phyloP scores from a whole-genome alignment of 2,888 invertebrate species.

The Linyphia triangularis region DNA sequence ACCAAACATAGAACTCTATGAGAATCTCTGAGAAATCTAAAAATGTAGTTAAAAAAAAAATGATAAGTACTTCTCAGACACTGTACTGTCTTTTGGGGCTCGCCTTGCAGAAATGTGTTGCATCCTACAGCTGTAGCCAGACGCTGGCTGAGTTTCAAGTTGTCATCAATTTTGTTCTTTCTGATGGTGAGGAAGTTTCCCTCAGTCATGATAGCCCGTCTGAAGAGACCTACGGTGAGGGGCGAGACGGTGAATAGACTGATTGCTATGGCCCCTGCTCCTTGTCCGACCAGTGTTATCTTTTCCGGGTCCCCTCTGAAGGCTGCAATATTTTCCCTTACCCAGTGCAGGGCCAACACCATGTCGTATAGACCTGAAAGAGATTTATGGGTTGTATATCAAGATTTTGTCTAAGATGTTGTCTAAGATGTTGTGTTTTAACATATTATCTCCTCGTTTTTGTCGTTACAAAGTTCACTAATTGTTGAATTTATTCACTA shows the following conservation, averaged over 20 bases:
- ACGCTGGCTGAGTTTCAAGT: neutral
- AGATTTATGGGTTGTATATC: neutral
- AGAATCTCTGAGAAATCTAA: no score
- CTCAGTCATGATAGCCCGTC: no score
- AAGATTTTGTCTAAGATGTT: no score
- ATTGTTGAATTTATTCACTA: no score
- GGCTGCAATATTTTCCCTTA: conserved; percentile 76
- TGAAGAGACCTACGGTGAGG: neutral
- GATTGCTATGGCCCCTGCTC: conserved; percentile 78
- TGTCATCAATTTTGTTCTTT: neutral
- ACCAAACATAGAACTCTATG: no score
- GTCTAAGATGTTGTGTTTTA: no score
- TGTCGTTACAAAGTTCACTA: no score
- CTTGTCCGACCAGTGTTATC: conserved; percentile 78
- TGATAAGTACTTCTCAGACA: neutral
- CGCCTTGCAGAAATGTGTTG: neutral
- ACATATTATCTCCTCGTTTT: no score
- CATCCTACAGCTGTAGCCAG: neutral
- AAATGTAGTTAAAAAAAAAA: no score
- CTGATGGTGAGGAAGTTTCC: no score
- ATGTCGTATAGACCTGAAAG: conserved; percentile 77
- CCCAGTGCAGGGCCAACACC: conserved; percentile 78
- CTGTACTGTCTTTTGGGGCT: neutral
- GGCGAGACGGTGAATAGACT: conserved; percentile 15
- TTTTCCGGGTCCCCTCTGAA: conserved; percentile 78